Percentiles rank a stretch among this genome's conserved stretches.
phyloP scores from a whole-genome alignment of 2,797 vertebrate genomes.

The Macropus fuliginosus region DNA sequence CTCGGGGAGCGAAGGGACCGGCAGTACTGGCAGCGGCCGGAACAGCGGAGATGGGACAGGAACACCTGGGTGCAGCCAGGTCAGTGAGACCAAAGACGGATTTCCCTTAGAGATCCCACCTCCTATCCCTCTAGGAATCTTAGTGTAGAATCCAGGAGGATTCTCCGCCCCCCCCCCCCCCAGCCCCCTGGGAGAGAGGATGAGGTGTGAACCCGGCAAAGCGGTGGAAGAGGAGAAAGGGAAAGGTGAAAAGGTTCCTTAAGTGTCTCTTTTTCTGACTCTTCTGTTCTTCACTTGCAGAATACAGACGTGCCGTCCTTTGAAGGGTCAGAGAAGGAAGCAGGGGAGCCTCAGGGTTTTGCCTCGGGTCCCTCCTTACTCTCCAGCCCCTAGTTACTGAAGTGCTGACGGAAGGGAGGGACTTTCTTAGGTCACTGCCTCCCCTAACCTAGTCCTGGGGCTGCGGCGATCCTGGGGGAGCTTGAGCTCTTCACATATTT shows the following conservation, averaged over 20 bases:
- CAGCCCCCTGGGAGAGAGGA: not conserved
- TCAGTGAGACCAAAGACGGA: not conserved
- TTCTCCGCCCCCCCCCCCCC: too few relatives aligned
- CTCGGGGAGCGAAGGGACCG: not conserved
- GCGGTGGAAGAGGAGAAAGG: not conserved
- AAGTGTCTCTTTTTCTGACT: not conserved
- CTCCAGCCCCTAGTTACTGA: not conserved
- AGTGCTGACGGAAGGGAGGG: not conserved
- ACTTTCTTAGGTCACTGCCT: not conserved
- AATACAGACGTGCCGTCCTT: not conserved
- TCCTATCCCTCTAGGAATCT: not conserved
- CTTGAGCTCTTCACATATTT: slow-evolving; percentile 13
- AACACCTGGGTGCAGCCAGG: not conserved
- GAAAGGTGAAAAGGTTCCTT: not conserved
- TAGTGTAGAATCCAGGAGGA: not conserved
- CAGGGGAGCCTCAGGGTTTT: not conserved
- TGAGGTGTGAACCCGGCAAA: not conserved
- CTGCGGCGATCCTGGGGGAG: slow-evolving; percentile 38
- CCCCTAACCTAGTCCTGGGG: slow-evolving; percentile 14
- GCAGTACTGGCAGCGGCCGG: not conserved
- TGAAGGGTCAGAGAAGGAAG: not conserved
- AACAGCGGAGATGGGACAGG: not conserved
- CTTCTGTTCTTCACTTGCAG: not conserved
- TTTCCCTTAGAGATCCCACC: not conserved
- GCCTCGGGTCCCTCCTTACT: not conserved